A percentile compares a stretch with the other conserved stretches of the same genome.
Evolutionary conservation across 2,113 vertebrate genomes (phyloP).

Genomic region (Gadus macrocephalus): DNA sequence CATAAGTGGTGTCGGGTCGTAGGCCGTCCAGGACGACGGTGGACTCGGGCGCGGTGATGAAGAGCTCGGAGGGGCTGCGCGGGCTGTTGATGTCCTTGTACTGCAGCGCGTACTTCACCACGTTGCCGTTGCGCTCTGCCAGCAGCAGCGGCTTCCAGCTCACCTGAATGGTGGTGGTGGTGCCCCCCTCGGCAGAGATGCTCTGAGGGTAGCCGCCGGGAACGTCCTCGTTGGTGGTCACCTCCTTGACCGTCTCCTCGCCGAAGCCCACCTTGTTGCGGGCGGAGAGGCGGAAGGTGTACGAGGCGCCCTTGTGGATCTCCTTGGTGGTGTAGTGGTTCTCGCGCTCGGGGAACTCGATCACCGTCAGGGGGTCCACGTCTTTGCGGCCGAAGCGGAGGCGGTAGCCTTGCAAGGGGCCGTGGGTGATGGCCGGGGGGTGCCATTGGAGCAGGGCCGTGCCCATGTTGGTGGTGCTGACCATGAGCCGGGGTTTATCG

Average conservation of each 20-base stretch:
- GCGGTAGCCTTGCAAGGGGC: conserved; percentile 89
- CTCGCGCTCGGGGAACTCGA: conserved; percentile 93
- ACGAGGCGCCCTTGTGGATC: conserved; percentile 95
- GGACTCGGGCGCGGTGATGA: conserved; percentile 89
- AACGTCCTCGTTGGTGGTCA: conserved; percentile 87
- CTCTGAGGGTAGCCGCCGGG: conserved; percentile 93
- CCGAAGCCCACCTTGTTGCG: conserved; percentile 98
- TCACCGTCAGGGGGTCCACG: conserved; percentile 81
- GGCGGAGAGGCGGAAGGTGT: conserved; percentile 90
- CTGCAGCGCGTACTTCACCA: conserved; percentile 90
- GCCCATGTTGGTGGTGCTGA: conserved; percentile 97
- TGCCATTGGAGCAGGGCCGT: conserved; percentile 98
- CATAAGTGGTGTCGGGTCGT: conserved; percentile 96
- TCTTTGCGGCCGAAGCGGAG: conserved; percentile 95
- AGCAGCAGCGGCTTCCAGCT: conserved; percentile 88
- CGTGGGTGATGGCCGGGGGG: conserved; percentile 86
- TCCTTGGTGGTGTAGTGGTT: conserved; percentile 97
- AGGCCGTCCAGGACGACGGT: conserved; percentile 87
- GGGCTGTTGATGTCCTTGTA: conserved; percentile 99
- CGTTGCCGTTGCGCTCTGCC: conserved; percentile 89
- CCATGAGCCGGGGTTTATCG: conserved; percentile 92
- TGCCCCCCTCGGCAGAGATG: conserved; percentile 85
- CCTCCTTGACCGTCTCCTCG: conserved; percentile 95
- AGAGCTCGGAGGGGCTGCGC: conserved; percentile 87
- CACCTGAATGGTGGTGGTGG: conserved; percentile 88